Conservation (phyloP, 2,113 vertebrate species). For the Caretta caretta region DNA sequence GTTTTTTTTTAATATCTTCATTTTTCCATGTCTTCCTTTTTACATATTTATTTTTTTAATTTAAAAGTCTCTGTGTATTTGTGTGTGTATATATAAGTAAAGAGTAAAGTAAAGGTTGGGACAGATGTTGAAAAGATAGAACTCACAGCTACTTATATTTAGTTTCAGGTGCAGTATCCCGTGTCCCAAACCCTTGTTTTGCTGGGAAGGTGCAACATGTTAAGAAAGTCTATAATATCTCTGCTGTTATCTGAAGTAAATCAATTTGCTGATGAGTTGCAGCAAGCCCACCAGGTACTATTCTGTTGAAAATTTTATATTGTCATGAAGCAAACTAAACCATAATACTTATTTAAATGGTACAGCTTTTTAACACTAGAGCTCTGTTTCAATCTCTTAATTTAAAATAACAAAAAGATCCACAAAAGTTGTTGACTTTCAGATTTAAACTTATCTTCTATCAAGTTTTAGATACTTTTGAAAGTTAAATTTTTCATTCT, state of each 20-base stretch:
- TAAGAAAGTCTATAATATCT: constrained; percentile 80
- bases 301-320: background rate
- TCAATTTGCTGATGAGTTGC: constrained; percentile 80
- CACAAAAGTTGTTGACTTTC: background rate
- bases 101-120: background rate
- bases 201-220: constrained; percentile 80
- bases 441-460: background rate
- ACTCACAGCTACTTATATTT: constrained; percentile 41
- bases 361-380: background rate
- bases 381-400: background rate
- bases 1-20: background rate
- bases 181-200: constrained; percentile 78
- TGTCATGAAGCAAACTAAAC: background rate
- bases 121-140: background rate
- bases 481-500: background rate
- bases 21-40: background rate
- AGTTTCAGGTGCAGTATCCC: constrained; percentile 82
- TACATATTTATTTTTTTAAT: background rate
- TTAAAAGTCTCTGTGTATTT: background rate
- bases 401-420: background rate
- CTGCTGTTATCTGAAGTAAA: constrained; percentile 83
- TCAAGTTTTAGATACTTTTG: background rate
- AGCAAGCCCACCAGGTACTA: constrained; percentile 83
- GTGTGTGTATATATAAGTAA: background rate
- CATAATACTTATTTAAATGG: background rate